Conservation (phyloP, 2,888 invertebrate species). For the Cephus rjabovi region DNA sequence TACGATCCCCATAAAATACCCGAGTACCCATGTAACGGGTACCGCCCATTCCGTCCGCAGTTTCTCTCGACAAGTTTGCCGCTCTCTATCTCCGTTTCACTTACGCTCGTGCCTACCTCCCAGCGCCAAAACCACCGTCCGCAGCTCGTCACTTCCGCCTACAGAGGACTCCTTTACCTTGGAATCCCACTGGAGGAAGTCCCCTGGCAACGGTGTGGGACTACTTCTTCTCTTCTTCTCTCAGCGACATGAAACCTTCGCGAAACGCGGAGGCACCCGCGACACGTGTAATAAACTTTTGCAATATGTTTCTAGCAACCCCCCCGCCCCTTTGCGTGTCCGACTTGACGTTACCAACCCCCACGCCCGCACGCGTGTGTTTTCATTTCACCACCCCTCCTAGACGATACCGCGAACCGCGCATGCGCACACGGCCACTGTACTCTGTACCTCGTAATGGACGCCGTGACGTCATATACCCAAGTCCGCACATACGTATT, state of each 20-base stretch:
- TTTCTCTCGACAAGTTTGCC: neutral
- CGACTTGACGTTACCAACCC: neutral
- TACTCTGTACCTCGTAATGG: neutral
- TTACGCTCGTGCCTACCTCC: slow-evolving; percentile 21
- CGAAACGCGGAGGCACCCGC: neutral
- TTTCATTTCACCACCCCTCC: neutral
- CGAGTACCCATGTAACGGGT: slow-evolving; percentile 38
- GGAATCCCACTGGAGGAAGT: neutral
- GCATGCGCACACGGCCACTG: neutral
- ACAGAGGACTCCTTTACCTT: neutral
- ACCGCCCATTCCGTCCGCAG: neutral
- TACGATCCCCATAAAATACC: slow-evolving; percentile 53
- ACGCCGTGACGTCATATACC: neutral
- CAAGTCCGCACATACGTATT: neutral
- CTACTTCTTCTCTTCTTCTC: neutral
- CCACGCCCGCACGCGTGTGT: neutral
- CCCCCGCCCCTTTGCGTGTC: neutral
- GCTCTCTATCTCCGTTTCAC: neutral
- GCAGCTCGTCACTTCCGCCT: neutral
- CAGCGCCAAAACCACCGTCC: slow-evolving; percentile 17
- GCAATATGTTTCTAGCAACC: neutral
- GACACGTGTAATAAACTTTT: neutral
- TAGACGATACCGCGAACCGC: neutral
- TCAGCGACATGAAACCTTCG: neutral
- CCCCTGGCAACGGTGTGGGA: neutral